Evolutionary conservation across 2,888 invertebrate species (phyloP).

Genomic region (Spicauda simplicius): DNA sequence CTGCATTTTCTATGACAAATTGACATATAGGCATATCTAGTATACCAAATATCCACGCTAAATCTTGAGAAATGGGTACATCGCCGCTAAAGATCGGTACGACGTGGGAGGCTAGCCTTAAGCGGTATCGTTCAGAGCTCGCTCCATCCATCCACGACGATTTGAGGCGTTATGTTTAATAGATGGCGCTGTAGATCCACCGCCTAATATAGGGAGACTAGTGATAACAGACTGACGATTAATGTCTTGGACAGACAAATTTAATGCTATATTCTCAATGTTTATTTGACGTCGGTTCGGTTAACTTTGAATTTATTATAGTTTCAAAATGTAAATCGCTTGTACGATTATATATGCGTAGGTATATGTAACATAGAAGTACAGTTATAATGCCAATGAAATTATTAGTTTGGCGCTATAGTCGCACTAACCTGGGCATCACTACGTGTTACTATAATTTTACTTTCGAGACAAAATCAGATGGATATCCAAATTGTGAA

Average conservation of each 20-base stretch:
- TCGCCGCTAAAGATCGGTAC: constrained; percentile 60
- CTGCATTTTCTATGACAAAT: background rate
- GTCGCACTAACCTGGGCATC: too few relatives aligned
- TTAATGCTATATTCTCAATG: constrained; percentile 1
- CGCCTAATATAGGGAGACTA: constrained; percentile 17
- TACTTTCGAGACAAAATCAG: too few relatives aligned
- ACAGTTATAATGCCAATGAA: too few relatives aligned
- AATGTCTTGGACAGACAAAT: constrained; percentile 1
- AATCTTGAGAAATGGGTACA: constrained; percentile 57
- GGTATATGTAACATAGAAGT: too few relatives aligned
- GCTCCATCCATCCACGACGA: constrained; percentile 40
- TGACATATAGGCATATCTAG: constrained; percentile 48
- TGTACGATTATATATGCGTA: background rate
- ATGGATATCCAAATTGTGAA: too few relatives aligned
- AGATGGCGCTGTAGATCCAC: constrained; percentile 43
- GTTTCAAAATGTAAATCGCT: background rate
- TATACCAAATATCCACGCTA: constrained; percentile 43
- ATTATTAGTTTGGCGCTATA: too few relatives aligned
- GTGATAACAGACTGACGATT: constrained; percentile 27
- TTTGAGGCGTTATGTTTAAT: constrained; percentile 43
- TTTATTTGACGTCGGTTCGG: background rate
- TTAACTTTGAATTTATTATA: background rate
- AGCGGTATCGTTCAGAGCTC: constrained; percentile 42
- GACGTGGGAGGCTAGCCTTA: constrained; percentile 66
- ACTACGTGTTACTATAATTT: too few relatives aligned